A percentile compares a stretch with the other conserved stretches of the same genome.
phyloP scores from a whole-genome alignment of 2,113 vertebrate species.

The Equus quagga region DNA sequence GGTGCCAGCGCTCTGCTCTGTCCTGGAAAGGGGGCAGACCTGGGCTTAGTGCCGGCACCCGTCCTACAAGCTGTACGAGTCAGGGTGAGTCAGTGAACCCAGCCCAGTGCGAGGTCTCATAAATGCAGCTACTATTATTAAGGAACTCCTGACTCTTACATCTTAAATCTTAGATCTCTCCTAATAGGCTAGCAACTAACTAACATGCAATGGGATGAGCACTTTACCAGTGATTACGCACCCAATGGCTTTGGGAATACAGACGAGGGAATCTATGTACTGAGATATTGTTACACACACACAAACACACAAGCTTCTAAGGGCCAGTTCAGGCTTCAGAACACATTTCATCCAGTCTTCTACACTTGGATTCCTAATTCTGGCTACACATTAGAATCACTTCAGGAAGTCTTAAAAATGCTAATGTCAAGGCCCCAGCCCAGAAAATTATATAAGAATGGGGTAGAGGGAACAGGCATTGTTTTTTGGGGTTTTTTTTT shows the following conservation, averaged over 20 bases:
- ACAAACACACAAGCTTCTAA: background rate
- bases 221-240: background rate
- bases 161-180: background rate
- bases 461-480: background rate
- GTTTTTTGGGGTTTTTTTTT: no score
- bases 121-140: background rate
- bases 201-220: background rate
- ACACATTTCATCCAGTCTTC: background rate
- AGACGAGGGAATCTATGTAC: background rate
- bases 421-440: background rate
- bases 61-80: background rate
- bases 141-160: background rate
- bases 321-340: background rate
- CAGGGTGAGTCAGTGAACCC: slow-evolving; percentile 1
- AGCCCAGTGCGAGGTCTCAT: background rate
- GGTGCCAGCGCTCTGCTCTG: slow-evolving; percentile 1
- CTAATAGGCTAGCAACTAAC: background rate
- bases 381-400: background rate
- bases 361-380: background rate
- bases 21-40: background rate
- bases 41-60: background rate
- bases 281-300: background rate
- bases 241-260: background rate
- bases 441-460: background rate
- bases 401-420: slow-evolving; percentile 23